phyloP scores from a whole-genome alignment of 1,140 invertebrate species.

The Cydia pomonella region DNA sequence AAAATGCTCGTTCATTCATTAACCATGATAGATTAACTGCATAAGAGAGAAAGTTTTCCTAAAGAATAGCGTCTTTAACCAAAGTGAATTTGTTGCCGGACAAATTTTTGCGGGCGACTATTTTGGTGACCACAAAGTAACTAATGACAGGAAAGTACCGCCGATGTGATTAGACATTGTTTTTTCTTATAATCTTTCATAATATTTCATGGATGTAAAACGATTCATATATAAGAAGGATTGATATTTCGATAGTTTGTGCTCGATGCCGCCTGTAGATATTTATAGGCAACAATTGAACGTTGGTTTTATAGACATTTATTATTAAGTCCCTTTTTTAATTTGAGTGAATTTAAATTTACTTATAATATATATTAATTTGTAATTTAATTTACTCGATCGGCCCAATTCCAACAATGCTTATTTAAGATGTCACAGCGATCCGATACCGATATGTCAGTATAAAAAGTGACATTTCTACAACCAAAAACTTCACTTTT shows the following conservation, averaged over 20 bases:
- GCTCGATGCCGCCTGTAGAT: neutral
- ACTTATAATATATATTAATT: too few relatives aligned
- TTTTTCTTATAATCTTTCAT: conserved; percentile 46
- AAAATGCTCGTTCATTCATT: conserved; percentile 52
- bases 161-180: conserved; percentile 47
- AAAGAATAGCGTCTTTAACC: conserved; percentile 58
- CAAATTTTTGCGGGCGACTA: conserved; percentile 52
- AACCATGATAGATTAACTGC: conserved; percentile 55
- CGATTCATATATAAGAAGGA: conserved; percentile 31
- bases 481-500: too few relatives aligned
- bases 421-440: too few relatives aligned
- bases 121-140: conserved; percentile 53
- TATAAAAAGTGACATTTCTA: too few relatives aligned
- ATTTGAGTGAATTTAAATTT: neutral
- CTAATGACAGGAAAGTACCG: conserved; percentile 71
- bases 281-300: neutral
- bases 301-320: neutral
- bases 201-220: conserved; percentile 35
- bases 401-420: too few relatives aligned
- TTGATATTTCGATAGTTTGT: neutral
- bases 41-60: conserved; percentile 64
- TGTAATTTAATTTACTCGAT: neutral
- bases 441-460: too few relatives aligned
- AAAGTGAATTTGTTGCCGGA: conserved; percentile 56
- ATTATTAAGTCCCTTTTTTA: neutral